Evolutionary conservation across 2,888 invertebrate genomes (phyloP), one percentile per base, ranked within the genome.

Genomic region (Xiphydria camelus): DNA sequence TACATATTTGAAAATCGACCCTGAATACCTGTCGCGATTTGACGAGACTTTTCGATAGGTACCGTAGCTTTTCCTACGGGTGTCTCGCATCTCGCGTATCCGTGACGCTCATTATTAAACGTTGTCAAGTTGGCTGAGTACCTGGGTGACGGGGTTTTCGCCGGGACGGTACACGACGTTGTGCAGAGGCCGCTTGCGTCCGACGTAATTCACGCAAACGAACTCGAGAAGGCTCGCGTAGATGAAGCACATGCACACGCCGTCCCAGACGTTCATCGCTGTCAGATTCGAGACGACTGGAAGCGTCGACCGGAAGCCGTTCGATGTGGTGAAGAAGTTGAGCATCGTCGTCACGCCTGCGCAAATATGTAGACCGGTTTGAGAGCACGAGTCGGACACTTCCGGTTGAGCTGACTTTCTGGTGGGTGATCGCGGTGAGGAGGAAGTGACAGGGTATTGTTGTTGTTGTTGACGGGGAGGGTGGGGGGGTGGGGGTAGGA

Each of bases 231-330:
- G 83, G 40, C 93, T 93, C 48, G 94, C 94, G 80, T 94, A 94
- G 76, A 94, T 94, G 83, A 94, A 94, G 78, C 93, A 94, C 94
- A 94, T 94, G 77, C 94, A 94, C 56, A 94, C 94, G 49, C 94
- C 94, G 76, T 94, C 94, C 94, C 94, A 94, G 39, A 94, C 91
- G 79, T 94, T 94, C 94, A 94, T 94, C 32, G 94, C 94, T 42
- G 93, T 93, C 66, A 94, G 78, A 78, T 94, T 94, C 41, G 94
- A 94, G 53, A 94, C 94, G 62, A 94, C 94, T 15, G 94, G 94
- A 70, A 94, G 81, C 39, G 93, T 94, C 65, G 91, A 90, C 70
- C 92, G 88, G 80, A 92, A 92, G 68, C 91, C 91, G 76, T 91
- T 92, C 63, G 92, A 92, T 73, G 94, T 94, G 66, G 94, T 94